Percentiles rank a stretch among this genome's conserved stretches.
phyloP scores from a whole-genome alignment of 2,888 invertebrate species.

The Disparrhopalites patrizii region DNA sequence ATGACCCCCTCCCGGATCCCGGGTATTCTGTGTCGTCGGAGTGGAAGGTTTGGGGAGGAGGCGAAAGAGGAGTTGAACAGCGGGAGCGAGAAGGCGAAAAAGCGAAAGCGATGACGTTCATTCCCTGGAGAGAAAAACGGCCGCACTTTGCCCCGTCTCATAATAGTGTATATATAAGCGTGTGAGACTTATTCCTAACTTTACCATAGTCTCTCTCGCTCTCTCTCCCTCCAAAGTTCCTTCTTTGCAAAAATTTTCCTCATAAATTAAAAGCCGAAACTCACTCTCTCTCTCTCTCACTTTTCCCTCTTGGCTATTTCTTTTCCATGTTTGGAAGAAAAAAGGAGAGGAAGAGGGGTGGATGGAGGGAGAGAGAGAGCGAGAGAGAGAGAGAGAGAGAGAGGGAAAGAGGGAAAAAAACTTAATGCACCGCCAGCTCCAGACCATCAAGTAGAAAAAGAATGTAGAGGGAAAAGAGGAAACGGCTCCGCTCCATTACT shows the following conservation, averaged over 20 bases:
- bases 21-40: slow-evolving; percentile 15
- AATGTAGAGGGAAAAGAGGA: slow-evolving; percentile 28
- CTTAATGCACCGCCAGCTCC: slow-evolving; percentile 32
- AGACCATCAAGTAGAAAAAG: slow-evolving; percentile 24
- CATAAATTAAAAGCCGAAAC: slow-evolving; percentile 32
- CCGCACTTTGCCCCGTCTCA: slow-evolving; percentile 36
- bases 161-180: slow-evolving; percentile 18
- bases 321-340: too few species aligned
- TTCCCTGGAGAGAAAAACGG: slow-evolving; percentile 37
- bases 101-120: slow-evolving; percentile 36
- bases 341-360: too few species aligned
- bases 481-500: slow-evolving; percentile 26
- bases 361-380: too few species aligned
- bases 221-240: slow-evolving; percentile 19
- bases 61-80: too few species aligned
- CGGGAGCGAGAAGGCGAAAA: slow-evolving; percentile 14
- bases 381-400: too few species aligned
- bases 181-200: not conserved
- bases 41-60: too few species aligned
- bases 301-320: too few species aligned
- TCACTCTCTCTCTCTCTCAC: not conserved
- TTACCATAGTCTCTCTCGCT: slow-evolving; percentile 16
- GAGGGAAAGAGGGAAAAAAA: slow-evolving; percentile 31
- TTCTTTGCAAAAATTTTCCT: slow-evolving; percentile 35
- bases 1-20: slow-evolving; percentile 21